Evolutionary conservation across 2,113 vertebrate species (phyloP), one percentile per base, ranked within the genome.

Genomic region (Trinectes maculatus): DNA sequence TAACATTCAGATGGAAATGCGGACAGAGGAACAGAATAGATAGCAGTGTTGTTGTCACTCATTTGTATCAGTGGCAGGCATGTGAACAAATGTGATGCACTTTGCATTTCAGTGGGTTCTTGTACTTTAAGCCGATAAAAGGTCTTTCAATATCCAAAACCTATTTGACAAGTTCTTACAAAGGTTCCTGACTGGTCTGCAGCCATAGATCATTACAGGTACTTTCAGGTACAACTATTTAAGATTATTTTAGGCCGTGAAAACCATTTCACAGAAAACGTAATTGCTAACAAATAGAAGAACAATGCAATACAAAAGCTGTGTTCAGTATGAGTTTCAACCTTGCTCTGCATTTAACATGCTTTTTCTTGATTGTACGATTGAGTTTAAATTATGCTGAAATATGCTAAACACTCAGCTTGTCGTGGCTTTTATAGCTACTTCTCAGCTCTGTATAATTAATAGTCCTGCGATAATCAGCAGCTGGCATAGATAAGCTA

Each of bases 1-100:
- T 80, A 85, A 84, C 84, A 88, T 90, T 91, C 83, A 89, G 78
- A 91, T 90, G 87, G 81, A 90, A 91, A 91, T 90, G 78, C 61
- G 59, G 78, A 83, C 84, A 81, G 65, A 84, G 73, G 65, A 60
- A 75, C 80, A 83, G 71, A 88, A 86, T 76, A 74, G 77, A 82
- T 48, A 63, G 47, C 42, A 73, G 53, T 66, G 64, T 80, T 82
- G 78, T 84, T 33, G 40, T 86, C 84, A 82, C 59, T 87, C 71
- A 66, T 76, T 42, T 80, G 73, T 86, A 75, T 85, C 75, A 79
- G 56, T 53, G 60, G 60, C 39, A 52, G 67, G 49, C 60, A 53
- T 57, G 64, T 39, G 77, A 86, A 89, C 75, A 86, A 85, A 73
- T 51, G 46, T 46, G 60, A 24, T 57, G 52, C 72, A 49, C 56